Conservation (phyloP, 2,113 vertebrate genomes). For the Procavia capensis region DNA sequence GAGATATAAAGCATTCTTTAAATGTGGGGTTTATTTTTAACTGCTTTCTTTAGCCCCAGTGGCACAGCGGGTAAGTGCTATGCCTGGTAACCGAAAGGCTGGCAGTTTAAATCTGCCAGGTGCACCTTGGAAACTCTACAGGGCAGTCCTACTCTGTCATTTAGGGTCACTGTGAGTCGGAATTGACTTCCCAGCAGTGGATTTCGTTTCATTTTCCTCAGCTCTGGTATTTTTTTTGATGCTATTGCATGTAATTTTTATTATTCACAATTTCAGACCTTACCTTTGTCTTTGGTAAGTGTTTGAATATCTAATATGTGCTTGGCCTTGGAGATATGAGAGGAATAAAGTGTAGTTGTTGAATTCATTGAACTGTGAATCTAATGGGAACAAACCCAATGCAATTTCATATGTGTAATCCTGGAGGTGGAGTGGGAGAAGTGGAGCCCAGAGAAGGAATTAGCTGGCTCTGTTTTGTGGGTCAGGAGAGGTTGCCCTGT, state of each 20-base stretch:
- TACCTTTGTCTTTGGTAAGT: background rate
- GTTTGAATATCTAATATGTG: background rate
- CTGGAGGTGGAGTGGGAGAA: background rate
- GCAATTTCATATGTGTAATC: background rate
- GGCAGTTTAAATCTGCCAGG: no score
- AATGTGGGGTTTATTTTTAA: background rate
- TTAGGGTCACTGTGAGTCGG: no score
- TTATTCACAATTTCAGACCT: background rate
- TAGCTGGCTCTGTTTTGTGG: background rate
- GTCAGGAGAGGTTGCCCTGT: background rate
- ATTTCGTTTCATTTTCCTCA: no score
- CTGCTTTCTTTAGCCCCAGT: background rate
- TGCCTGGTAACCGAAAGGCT: no score
- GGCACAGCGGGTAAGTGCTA: no score
- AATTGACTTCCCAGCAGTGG: no score
- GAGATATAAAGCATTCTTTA: background rate
- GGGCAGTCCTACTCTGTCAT: no score
- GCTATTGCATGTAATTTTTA: background rate
- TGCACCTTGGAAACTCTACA: no score
- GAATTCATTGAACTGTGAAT: background rate
- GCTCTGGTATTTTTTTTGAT: no score
- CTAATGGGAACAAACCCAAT: background rate
- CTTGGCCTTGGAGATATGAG: background rate
- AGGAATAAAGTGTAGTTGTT: background rate
- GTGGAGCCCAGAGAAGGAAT: background rate